Evolutionary conservation across 2,113 vertebrate genomes (phyloP), one percentile per base, ranked within the genome.

Genomic region (Gorilla gorilla): DNA sequence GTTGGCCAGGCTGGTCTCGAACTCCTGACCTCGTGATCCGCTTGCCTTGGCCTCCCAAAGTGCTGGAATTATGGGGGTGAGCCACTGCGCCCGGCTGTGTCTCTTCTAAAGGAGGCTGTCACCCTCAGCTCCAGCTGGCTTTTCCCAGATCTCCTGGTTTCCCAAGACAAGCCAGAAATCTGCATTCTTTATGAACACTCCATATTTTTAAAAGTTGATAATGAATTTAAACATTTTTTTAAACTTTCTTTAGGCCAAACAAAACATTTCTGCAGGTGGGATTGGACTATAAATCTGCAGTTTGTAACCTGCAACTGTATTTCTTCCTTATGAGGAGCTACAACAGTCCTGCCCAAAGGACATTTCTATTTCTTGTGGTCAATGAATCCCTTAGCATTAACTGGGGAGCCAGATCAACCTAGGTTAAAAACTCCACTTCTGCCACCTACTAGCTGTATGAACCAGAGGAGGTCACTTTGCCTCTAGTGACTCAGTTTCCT

Each of bases 171-270:
- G 66, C 11, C 70, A 78, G 80, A 92, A 90, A 70, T 83, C 59
- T 50, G 12, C 55, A 25, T 78, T 89, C 73, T 91, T 12, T 52
- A n/a, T 6, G 32, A 82, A 93, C 82, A 96, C 12, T 79, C 35
- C 32, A 50, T 82, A 35, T n/a, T 90, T 96, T 92, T 87, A 87
- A 68, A 93, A 61, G 79, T 48, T 94, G 79, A 35, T 32, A 64
- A 48, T 79, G 14, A 95, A 97, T 72, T 95, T 30, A 52, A 89
- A 86, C 61, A 70, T 72, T 45, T 12, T 55, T 38, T 57, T 48
- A 45, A 61, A 52, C 13, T 27, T 4, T 52, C 40, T 76, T 35
- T 3, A 43, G 52, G 57, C 57, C 86, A 96, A 94, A 83, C 32
- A 81, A n/a, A 94, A 48, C 70, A n/a, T 64, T 27, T 61, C 27